A percentile compares a stretch with the other conserved stretches of the same genome.
Evolutionary conservation across 2,888 invertebrate species (phyloP).

Genomic region (Tachina lurida): DNA sequence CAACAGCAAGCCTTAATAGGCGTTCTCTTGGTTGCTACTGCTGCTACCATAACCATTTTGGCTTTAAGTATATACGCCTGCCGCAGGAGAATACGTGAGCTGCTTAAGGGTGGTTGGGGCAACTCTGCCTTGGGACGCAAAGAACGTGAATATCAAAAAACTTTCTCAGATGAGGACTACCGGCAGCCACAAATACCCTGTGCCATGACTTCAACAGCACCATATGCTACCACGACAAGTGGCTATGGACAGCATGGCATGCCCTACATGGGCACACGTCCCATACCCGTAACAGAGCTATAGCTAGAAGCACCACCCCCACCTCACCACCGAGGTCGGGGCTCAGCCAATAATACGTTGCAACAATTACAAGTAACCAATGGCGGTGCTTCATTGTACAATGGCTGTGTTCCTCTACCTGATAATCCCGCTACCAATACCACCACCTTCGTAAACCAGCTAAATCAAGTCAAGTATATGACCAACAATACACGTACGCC

Average conservation of each 20-base stretch:
- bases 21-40: slow-evolving; percentile 88
- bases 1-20: slow-evolving; percentile 91
- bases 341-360: slow-evolving; percentile 75
- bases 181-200: slow-evolving; percentile 81
- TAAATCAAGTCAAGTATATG: slow-evolving; percentile 83
- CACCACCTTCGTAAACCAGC: slow-evolving; percentile 80
- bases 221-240: slow-evolving; percentile 76
- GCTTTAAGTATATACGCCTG: slow-evolving; percentile 90
- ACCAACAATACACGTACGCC: slow-evolving; percentile 76
- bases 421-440: slow-evolving; percentile 78
- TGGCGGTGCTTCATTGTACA: slow-evolving; percentile 74
- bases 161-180: slow-evolving; percentile 94
- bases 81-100: slow-evolving; percentile 90
- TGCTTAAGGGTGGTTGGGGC: slow-evolving; percentile 87
- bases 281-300: slow-evolving; percentile 95
- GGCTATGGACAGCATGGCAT: slow-evolving; percentile 82
- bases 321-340: slow-evolving; percentile 87
- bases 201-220: slow-evolving; percentile 75
- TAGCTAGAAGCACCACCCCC: slow-evolving; percentile 96
- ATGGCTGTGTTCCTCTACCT: slow-evolving; percentile 73
- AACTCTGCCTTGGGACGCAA: slow-evolving; percentile 85
- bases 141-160: slow-evolving; percentile 95
- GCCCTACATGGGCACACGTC: slow-evolving; percentile 84
- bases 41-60: slow-evolving; percentile 88
- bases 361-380: slow-evolving; percentile 82